phyloP scores from a whole-genome alignment of 2,113 vertebrate genomes.

The Aegithalos caudatus region DNA sequence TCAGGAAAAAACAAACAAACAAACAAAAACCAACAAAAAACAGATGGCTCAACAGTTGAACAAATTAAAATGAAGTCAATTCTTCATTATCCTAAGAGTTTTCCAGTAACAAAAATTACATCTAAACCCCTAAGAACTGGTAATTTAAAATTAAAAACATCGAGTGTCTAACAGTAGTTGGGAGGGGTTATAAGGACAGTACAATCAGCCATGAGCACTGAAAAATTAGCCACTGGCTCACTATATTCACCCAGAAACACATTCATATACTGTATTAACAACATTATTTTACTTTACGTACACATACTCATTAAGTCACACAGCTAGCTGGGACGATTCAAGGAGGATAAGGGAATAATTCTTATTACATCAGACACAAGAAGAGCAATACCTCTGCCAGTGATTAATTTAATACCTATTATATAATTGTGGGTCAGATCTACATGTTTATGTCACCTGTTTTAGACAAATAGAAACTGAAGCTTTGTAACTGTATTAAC shows the following conservation, averaged over 20 bases:
- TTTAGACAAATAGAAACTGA: not conserved
- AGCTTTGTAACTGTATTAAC: not conserved
- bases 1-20: accelerated
- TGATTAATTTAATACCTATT: not conserved
- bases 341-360: not conserved
- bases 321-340: not conserved
- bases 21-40: no score
- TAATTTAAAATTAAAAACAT: not conserved
- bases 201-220: not conserved
- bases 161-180: not conserved
- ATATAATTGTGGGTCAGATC: not conserved
- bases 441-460: not conserved
- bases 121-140: not conserved
- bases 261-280: not conserved
- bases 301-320: not conserved
- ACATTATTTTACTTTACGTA: not conserved
- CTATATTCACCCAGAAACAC: not conserved
- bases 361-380: not conserved
- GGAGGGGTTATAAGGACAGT: not conserved
- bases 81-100: not conserved
- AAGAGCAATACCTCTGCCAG: not conserved
- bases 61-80: not conserved
- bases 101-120: not conserved
- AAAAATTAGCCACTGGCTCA: not conserved
- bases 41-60: not conserved